Evolutionary conservation across 2,888 invertebrate species (phyloP), one percentile per base, ranked within the genome.

Genomic region (Leptinotarsa haldemani): DNA sequence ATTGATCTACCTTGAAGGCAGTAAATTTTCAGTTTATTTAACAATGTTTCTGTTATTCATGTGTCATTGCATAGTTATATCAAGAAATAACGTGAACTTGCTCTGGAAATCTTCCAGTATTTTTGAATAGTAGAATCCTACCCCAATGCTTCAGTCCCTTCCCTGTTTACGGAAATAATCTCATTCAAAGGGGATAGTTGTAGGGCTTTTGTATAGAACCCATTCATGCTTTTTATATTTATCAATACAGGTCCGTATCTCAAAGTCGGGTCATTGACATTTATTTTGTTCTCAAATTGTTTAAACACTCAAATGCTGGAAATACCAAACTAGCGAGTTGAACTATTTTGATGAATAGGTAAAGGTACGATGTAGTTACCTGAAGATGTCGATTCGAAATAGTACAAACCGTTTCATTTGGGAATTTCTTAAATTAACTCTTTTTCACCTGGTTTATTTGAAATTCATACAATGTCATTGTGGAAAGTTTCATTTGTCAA

Each of bases 131-230:
- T 20, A 15, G 15, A 58, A 58, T 40, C 58, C 58, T 58, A 25
- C 58, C 61, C 61, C 25, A 61, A 61, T 30, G 40, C 25, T 13
- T 56, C 22, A 56, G 56, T 25, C 56, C 20, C 1, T 56, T 22
- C 20, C 22, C 20, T 56, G 15, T 56, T 22, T 56, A 56, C 56
- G 56, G 56, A 56, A 56, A 56, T 56, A 56, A 22, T 56, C 22
- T 22, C 22, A 56, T 20, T 22, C 22, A 25, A 13, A 56, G 22
- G 56, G 56, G 56, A 22, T 25, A 56, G 56, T 56, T 22, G 56
- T 56, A 56, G 56, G 56, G 56, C 15, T 56, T 56, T 20, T 22
- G 15, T 56, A 4, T 15, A 15, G 22, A 56, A 56, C 15, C 25
- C 56, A 22, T 56, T 56, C 22, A 56, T 56, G 1, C 15, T 20